Evolutionary conservation across 2,797 vertebrate species (phyloP).

Genomic region (Pipistrellus nathusii): DNA sequence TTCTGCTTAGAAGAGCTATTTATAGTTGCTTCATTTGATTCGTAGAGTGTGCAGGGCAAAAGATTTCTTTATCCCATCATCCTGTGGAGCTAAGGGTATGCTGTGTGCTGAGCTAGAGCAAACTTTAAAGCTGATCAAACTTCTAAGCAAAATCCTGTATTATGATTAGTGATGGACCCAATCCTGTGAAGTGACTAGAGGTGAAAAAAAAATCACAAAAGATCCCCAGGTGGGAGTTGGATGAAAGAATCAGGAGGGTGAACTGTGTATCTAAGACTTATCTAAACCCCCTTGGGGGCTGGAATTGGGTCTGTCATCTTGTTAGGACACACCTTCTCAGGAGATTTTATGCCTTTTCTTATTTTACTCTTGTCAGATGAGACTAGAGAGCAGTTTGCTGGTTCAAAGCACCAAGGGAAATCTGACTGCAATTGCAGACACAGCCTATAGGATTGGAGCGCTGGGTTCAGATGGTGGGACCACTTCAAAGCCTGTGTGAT

Average conservation of each 20-base stretch:
- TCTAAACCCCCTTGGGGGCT: constrained; percentile 33
- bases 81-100: constrained; percentile 58
- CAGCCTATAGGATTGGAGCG: neutral
- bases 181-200: constrained; percentile 75
- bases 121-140: constrained; percentile 82
- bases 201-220: constrained; percentile 66
- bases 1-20: constrained; percentile 71
- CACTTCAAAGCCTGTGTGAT: neutral
- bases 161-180: constrained; percentile 75
- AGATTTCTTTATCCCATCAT: constrained; percentile 67
- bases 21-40: constrained; percentile 78
- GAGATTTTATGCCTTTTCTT: constrained; percentile 62
- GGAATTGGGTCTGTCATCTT: constrained; percentile 71
- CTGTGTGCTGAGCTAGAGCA: constrained; percentile 72
- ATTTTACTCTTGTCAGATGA: constrained; percentile 58
- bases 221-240: constrained; percentile 52
- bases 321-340: constrained; percentile 58
- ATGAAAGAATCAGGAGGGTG: constrained; percentile 66
- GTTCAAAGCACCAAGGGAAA: constrained; percentile 38
- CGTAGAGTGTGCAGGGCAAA: constrained; percentile 56
- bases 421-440: constrained; percentile 25
- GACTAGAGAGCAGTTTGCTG: neutral
- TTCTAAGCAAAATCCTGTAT: constrained; percentile 82
- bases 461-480: neutral
- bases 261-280: constrained; percentile 64